Evolutionary conservation across 2,113 vertebrate species (phyloP).

Genomic region (Sylvilagus bachmani): DNA sequence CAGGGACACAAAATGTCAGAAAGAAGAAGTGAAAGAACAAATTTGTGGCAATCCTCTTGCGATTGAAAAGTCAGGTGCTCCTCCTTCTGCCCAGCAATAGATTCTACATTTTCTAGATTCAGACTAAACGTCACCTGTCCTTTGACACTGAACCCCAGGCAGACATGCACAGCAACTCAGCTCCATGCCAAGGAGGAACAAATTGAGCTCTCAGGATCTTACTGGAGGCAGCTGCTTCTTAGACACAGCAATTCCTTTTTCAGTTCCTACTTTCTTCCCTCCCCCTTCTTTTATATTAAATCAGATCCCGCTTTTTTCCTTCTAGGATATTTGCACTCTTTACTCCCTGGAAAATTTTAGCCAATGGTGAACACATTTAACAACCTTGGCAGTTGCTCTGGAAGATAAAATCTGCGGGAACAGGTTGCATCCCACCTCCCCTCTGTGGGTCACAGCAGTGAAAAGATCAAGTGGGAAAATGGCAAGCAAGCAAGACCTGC

Average conservation of each 20-base stretch:
- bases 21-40: neutral
- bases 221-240: neutral
- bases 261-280: neutral
- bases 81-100: neutral
- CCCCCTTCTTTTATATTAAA: neutral
- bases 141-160: neutral
- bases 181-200: neutral
- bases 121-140: neutral
- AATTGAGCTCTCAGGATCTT: neutral
- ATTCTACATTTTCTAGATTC: neutral
- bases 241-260: neutral
- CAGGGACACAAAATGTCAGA: neutral
- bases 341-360: neutral
- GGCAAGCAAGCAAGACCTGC: neutral
- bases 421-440: fast-evolving
- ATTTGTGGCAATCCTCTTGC: neutral
- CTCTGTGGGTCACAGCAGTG: neutral
- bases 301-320: neutral
- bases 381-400: neutral
- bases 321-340: neutral
- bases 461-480: neutral
- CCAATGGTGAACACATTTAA: neutral
- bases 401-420: neutral
- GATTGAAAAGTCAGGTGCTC: neutral
- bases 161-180: fast-evolving